Base-by-base conservation (phyloP, 1,140 invertebrate species). In the Drosophila burlai region DNA sequence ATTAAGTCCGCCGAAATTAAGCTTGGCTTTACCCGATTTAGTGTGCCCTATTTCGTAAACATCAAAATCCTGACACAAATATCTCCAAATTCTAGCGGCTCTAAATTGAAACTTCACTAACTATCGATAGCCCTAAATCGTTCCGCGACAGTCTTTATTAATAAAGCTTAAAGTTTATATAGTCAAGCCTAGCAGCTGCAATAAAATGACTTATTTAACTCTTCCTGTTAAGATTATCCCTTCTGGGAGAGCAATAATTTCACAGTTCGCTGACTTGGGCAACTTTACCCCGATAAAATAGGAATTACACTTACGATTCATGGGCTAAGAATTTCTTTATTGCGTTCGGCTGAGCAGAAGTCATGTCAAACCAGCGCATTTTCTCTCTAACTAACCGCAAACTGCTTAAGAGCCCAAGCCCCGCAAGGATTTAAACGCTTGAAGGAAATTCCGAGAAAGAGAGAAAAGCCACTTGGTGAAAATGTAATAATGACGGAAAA, bases 401-500 rank as follows among this genome's bases (percentile, higher is more conserved):
- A 90, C 74, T 81, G 81, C 81, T 89, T 75, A 68, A 72, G 79
- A 49, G 21, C 18, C 49, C 40, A 45, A 36, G 18, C n/a, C 60
- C 54, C 50, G 49, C 50, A 42, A 57, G 47, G 81, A 85, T 45
- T 65, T 64, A 78, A 60, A 49, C 45, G 67, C 61, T 71, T 29
- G 52, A 52, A 76, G 71, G 38, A 66, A 72, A 80, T 72, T 68
- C 54, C 40, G 29, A 40, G 64, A 52, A 11, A 11, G 49, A 18
- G 40, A 29, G n/a, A 43, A 59, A 49, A 57, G 63, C 68, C 52
- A 81, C 84, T 90, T 89, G 81, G 63, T 68, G 71, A 58, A 80
- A 89, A 82, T 89, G 85, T 89, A 85, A 90, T 89, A 89, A 89
- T 85, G 85, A 72, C 64, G 71, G 59, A 81, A 63, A 69, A 74